Evolutionary conservation across 2,888 invertebrate genomes (phyloP).

Genomic region (Synergus gifuensis): DNA sequence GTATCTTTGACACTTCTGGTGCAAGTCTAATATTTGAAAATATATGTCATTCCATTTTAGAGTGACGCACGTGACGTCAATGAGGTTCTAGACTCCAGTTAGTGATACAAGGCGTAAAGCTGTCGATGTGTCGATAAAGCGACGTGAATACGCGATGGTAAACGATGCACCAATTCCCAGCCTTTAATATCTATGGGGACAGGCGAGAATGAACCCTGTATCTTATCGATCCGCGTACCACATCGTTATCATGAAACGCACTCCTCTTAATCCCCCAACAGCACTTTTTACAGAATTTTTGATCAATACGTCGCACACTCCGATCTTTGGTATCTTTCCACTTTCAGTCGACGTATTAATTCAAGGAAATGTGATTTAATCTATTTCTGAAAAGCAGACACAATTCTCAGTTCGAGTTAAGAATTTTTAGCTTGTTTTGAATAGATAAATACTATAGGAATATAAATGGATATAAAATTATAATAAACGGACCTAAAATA

Average conservation of each 20-base stretch:
- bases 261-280: constrained; percentile 33
- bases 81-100: not conserved
- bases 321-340: constrained; percentile 15
- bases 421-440: not conserved
- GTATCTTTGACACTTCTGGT: constrained; percentile 30
- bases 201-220: constrained; percentile 20
- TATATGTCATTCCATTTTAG: not conserved
- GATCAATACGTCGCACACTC: not conserved
- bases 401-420: not conserved
- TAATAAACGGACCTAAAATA: not conserved
- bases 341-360: not conserved
- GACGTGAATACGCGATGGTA: constrained; percentile 4
- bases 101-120: not conserved
- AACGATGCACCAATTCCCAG: constrained; percentile 39
- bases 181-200: constrained; percentile 27
- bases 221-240: constrained; percentile 36
- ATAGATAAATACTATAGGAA: not conserved
- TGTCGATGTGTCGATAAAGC: constrained; percentile 20
- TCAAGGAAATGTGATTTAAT: not conserved
- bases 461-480: not conserved
- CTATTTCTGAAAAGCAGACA: not conserved
- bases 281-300: constrained; percentile 16
- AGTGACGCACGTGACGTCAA: constrained; percentile 24
- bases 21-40: constrained; percentile 6
- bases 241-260: constrained; percentile 28